A percentile compares a stretch with the other conserved stretches of the same genome.
These are phyloP conservation scores for Spea multiplicata DNA, from an alignment of 2,113 vertebrate genomes.

Conservation along the genomic window DNA sequence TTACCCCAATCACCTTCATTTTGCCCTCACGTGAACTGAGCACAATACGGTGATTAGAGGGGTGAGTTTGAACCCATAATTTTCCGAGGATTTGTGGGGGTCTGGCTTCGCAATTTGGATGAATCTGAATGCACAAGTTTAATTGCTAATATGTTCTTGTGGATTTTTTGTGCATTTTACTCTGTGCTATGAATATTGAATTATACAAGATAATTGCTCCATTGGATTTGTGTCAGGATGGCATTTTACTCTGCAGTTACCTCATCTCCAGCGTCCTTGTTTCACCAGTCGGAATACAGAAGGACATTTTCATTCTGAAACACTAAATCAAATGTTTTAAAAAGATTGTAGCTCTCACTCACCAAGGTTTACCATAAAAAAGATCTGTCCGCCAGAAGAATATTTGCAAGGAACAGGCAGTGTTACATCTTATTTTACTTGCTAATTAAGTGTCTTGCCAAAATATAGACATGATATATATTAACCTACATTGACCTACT, in stretches of 20 bases:
- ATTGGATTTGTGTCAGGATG: neutral
- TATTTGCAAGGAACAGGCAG: neutral
- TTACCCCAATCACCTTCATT: too few species aligned
- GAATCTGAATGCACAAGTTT: too few species aligned
- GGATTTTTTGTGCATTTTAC: too few species aligned
- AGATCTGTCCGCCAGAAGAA: neutral
- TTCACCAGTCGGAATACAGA: constrained; percentile 7
- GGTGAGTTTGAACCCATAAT: too few species aligned
- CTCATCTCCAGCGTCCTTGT: constrained; percentile 23
- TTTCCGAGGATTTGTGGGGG: too few species aligned
- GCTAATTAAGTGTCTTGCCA: constrained; percentile 11
- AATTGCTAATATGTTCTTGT: too few species aligned
- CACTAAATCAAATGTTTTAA: constrained; percentile 28
- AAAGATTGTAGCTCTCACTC: constrained; percentile 32
- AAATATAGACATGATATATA: neutral
- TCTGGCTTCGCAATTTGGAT: too few species aligned
- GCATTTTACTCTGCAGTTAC: constrained; percentile 12
- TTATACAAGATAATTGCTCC: too few species aligned
- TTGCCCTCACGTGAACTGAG: too few species aligned
- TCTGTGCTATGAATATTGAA: too few species aligned
- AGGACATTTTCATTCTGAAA: constrained; percentile 22
- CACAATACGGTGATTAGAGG: too few species aligned
- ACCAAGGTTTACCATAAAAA: constrained; percentile 11
- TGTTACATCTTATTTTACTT: constrained; percentile 13
- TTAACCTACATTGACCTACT: constrained; percentile 13